Percentiles rank a stretch among this genome's conserved stretches.
Evolutionary conservation across 2,888 invertebrate genomes (phyloP).

Genomic region (Sinopyrophorus schimmeli): DNA sequence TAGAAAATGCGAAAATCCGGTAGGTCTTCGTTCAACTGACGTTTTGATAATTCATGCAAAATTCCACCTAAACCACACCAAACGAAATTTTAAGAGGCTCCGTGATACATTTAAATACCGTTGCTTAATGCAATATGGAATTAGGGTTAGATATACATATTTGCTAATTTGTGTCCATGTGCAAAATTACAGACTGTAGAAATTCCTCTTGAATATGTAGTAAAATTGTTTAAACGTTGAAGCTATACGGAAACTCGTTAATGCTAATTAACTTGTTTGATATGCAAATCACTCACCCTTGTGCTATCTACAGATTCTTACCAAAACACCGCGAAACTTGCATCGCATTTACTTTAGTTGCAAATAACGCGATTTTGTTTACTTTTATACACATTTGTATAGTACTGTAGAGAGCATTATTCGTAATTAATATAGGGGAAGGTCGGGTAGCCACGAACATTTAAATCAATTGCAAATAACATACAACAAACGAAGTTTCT

Average conservation of each 20-base stretch:
- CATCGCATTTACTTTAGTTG: constrained; percentile 22
- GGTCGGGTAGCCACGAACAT: no score
- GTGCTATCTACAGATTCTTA: constrained; percentile 28
- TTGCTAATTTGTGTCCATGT: constrained; percentile 20
- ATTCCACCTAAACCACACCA: constrained; percentile 10
- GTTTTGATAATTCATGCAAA: constrained; percentile 20
- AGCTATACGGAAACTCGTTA: constrained; percentile 25
- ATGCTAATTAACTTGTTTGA: constrained; percentile 37
- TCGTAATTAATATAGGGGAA: no score
- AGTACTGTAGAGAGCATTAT: no score
- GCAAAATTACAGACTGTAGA: constrained; percentile 9
- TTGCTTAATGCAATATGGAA: constrained; percentile 12
- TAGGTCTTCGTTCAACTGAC: constrained; percentile 9
- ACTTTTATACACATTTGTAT: constrained; percentile 16
- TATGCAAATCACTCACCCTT: constrained; percentile 34
- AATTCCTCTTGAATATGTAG: constrained; percentile 6
- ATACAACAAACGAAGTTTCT: no score
- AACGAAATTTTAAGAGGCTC: constrained; percentile 20
- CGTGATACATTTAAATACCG: constrained; percentile 13
- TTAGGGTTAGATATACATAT: constrained; percentile 15
- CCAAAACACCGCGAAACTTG: constrained; percentile 15
- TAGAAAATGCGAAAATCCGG: constrained; percentile 15
- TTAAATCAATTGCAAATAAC: no score
- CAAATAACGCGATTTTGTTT: constrained; percentile 21
- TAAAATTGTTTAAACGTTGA: constrained; percentile 14